Evolutionary conservation across 30 jellyfish, hydroid and myxozoan genomes (phyloP).

Genomic region (Mastigias papua): DNA sequence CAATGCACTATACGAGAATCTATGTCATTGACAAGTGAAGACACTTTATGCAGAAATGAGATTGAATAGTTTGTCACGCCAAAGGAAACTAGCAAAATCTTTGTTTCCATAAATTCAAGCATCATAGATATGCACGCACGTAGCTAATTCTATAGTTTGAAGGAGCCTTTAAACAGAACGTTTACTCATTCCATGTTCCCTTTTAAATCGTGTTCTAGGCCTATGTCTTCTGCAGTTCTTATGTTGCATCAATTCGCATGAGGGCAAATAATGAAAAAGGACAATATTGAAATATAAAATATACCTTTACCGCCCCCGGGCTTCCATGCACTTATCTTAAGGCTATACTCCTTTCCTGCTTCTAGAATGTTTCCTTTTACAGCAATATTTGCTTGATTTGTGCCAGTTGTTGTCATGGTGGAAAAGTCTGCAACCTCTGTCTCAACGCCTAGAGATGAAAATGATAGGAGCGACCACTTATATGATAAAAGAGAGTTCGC

Average conservation of each 20-base stretch:
- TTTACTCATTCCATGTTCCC: too few relatives aligned
- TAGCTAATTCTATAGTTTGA: too few relatives aligned
- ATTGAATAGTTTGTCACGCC: too few relatives aligned
- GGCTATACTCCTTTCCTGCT: constrained; percentile 69
- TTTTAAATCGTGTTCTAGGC: background rate
- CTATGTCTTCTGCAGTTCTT: background rate
- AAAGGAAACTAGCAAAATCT: too few relatives aligned
- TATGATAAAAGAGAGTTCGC: constrained; percentile 45
- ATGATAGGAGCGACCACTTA: constrained; percentile 72
- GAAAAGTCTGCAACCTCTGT: constrained; percentile 48
- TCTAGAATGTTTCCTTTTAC: constrained; percentile 67
- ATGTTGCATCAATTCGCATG: background rate
- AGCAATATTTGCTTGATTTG: constrained; percentile 80
- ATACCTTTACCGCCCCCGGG: constrained; percentile 73
- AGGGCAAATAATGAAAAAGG: background rate
- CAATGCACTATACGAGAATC: too few relatives aligned
- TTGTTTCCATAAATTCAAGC: too few relatives aligned
- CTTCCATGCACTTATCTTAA: constrained; percentile 91
- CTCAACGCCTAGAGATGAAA: constrained; percentile 12
- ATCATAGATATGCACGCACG: too few relatives aligned
- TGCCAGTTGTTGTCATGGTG: constrained; percentile 82
- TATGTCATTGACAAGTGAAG: too few relatives aligned
- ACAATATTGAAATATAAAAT: background rate
- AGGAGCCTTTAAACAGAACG: too few relatives aligned
- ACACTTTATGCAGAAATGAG: too few relatives aligned